Percentiles rank a stretch among this genome's conserved stretches.
Evolutionary conservation across 2,113 vertebrate species (phyloP).

Genomic region (Holacanthus passer): DNA sequence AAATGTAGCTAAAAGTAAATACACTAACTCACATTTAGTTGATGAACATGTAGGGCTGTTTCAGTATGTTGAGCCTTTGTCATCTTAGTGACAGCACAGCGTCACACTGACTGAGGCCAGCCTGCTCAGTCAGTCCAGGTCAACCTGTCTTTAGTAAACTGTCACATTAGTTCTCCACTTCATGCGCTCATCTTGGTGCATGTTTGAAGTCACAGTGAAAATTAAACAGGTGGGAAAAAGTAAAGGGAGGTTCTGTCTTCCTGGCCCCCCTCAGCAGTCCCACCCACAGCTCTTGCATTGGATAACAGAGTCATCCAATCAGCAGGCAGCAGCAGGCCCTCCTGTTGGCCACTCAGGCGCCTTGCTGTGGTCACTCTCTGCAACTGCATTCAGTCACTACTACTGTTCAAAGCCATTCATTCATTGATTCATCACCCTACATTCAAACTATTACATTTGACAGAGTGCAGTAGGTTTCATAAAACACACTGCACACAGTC

Average conservation of each 20-base stretch:
- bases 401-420: neutral
- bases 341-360: constrained; percentile 9
- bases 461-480: neutral
- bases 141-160: neutral
- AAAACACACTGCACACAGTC: neutral
- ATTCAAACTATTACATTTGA: constrained; percentile 2
- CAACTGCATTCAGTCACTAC: neutral
- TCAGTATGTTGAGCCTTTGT: neutral
- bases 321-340: constrained; percentile 25
- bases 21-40: neutral
- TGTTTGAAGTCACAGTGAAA: neutral
- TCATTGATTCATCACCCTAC: neutral
- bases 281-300: constrained; percentile 25
- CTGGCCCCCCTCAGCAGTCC: constrained; percentile 8
- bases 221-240: neutral
- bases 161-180: neutral
- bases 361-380: constrained; percentile 49
- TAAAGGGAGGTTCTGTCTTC: constrained; percentile 14
- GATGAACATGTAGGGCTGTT: neutral
- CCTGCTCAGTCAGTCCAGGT: neutral
- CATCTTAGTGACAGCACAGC: neutral
- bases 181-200: neutral
- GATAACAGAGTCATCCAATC: constrained; percentile 40
- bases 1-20: neutral
- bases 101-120: neutral